Conservation (phyloP, 1,140 invertebrate genomes). For the Drosophila rufa region DNA sequence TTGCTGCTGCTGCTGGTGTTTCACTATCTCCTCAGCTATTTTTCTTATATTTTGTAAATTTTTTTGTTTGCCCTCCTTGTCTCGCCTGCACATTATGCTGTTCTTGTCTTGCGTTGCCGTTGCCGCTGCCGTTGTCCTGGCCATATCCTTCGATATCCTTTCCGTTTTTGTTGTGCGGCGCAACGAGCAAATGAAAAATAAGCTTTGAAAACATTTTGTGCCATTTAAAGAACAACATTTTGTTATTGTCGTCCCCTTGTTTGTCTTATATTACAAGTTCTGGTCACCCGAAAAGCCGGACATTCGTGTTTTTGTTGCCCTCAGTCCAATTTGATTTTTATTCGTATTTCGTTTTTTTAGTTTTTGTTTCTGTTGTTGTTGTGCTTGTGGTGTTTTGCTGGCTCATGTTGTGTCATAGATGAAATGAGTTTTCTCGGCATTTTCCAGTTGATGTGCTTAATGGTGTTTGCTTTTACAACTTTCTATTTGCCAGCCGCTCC, state of each 20-base stretch:
- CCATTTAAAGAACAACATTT: constrained; percentile 82
- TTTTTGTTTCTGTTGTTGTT: constrained; percentile 4
- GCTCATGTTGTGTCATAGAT: constrained; percentile 52
- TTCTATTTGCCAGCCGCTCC: constrained; percentile 49
- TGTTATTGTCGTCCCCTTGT: constrained; percentile 70
- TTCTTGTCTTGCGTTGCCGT: constrained; percentile 28
- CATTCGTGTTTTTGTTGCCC: constrained; percentile 63
- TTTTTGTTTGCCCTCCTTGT: constrained; percentile 54
- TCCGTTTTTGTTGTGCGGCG: constrained; percentile 56
- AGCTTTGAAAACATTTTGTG: constrained; percentile 82
- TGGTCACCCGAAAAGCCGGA: constrained; percentile 68
- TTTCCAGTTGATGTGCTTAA: constrained; percentile 82
- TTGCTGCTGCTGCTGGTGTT: constrained; percentile 43
- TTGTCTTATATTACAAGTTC: constrained; percentile 76
- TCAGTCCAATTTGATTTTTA: constrained; percentile 81
- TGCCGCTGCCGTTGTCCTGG: constrained; percentile 24
- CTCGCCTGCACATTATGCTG: constrained; percentile 51
- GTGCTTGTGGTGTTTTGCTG: constrained; percentile 7
- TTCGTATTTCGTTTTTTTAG: constrained; percentile 38
- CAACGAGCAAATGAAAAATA: constrained; percentile 78
- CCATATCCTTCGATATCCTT: constrained; percentile 38
- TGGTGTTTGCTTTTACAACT: constrained; percentile 81
- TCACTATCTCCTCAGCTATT: constrained; percentile 78
- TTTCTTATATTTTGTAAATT: constrained; percentile 74
- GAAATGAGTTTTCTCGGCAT: constrained; percentile 76